Conservation (phyloP, 1,140 invertebrate species). For the Aphelinus atriplicis region DNA sequence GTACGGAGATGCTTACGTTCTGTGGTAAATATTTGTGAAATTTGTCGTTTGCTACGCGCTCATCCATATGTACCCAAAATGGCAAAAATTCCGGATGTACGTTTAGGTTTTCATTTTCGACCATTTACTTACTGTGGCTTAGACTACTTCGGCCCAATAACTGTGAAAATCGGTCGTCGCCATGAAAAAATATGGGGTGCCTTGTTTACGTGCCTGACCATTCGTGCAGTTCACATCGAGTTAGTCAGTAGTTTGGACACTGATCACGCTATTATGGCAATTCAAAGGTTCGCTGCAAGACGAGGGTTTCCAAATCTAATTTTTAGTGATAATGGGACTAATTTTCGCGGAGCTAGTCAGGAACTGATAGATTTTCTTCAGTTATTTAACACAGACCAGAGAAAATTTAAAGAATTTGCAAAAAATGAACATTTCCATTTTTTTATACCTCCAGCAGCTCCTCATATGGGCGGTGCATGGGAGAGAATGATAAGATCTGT, state of each 20-base stretch:
- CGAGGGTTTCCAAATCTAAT: constrained; percentile 34
- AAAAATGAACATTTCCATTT: too few species aligned
- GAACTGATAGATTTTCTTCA: neutral
- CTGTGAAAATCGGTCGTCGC: constrained; percentile 42
- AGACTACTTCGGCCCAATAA: constrained; percentile 52
- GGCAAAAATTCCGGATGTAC: too few species aligned
- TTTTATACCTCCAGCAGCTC: too few species aligned
- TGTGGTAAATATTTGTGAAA: too few species aligned
- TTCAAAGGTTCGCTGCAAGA: constrained; percentile 44
- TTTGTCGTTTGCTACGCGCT: too few species aligned
- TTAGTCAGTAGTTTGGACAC: constrained; percentile 39
- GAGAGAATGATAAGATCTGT: too few species aligned
- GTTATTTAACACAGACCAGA: too few species aligned
- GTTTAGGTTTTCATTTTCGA: too few species aligned
- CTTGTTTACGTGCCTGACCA: constrained; percentile 49
- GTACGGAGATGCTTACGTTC: too few species aligned
- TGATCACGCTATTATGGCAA: constrained; percentile 45
- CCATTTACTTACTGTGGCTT: constrained; percentile 50
- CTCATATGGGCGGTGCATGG: too few species aligned
- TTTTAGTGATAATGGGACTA: constrained; percentile 51
- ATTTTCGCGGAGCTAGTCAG: constrained; percentile 30
- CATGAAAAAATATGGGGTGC: constrained; percentile 52
- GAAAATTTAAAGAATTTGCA: too few species aligned
- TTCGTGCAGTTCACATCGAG: constrained; percentile 49
- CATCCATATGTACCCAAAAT: too few species aligned